Evolutionary conservation across 2,797 vertebrate species (phyloP).

Genomic region (Acrossocheilus fasciatus): DNA sequence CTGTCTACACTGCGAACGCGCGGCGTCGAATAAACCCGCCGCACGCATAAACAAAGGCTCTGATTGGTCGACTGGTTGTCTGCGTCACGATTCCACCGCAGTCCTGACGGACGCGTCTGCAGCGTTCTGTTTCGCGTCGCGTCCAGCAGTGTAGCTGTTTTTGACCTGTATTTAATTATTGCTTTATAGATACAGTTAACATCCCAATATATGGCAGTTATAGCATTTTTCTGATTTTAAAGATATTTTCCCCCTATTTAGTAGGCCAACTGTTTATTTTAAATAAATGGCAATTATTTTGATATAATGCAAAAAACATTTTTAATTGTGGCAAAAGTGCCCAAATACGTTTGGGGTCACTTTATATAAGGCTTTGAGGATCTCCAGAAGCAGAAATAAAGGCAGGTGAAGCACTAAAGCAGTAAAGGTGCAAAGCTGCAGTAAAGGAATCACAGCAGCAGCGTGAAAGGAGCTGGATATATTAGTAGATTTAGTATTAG

Average conservation of each 20-base stretch:
- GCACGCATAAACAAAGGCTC: not conserved
- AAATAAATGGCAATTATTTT: too few species aligned
- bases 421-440: not conserved
- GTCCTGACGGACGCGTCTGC: not conserved
- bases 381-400: not conserved
- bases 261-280: too few species aligned
- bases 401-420: too few species aligned
- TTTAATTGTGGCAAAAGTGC: too few species aligned
- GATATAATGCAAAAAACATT: not conserved
- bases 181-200: not conserved
- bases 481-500: too few species aligned
- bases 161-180: not conserved
- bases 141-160: not conserved
- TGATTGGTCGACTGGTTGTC: not conserved
- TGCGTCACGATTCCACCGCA: not conserved
- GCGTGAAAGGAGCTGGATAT: too few species aligned
- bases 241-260: too few species aligned
- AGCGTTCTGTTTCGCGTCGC: not conserved
- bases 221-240: not conserved
- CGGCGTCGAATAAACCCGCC: constrained; percentile 4
- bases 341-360: not conserved
- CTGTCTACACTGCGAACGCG: not conserved
- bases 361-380: not conserved
- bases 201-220: too few species aligned
- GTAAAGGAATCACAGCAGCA: too few species aligned